Base-by-base conservation (phyloP, 2,888 invertebrate species). In the Volucella inflata region DNA sequence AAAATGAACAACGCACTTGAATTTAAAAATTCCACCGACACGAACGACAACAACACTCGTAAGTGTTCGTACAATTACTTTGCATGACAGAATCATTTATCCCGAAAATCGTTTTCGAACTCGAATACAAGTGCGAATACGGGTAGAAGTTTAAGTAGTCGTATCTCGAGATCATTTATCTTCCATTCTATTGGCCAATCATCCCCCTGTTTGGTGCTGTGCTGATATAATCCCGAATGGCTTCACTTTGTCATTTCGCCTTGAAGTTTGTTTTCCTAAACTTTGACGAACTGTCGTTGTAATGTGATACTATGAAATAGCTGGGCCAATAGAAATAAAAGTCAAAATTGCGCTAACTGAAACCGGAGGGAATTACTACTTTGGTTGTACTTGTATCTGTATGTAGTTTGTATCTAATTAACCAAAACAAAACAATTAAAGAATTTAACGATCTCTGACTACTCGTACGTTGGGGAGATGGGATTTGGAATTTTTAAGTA, bases 51-150 rank as follows among this genome's bases (percentile, higher is more conserved):
- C 55, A 36, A 17, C 30, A 38, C 4, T 6, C 4, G 30, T 30
- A 30, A 6, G 6, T 30, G 6, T 30, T 3, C 30, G 14, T 57
- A 57, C 53, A 55, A 57, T 6, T 12, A 60, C 60, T 42, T 60
- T 42, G 60, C 60, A 60, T 60, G 60, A 60, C 44, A 44, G 21
- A 60, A 60, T 44, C 60, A 44, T 42, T 60, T 60, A 60, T 60
- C 44, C 60, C 30, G 30, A 30, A 30, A 30, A 30, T 30, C 30
- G 2, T 30, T 30, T 30, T 30, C 30, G 30, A 6, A 30, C 30
- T 6, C 6, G 6, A 30, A 30, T 30, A 30, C 30, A 30, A 30
- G 30, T 30, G 4, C 30, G 30, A 30, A 30, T 30, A 30, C 30
- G 30, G 30, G 30, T 6, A 30, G 6, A 30, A 6, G 30, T 0